These are phyloP conservation scores for Cremastinae sp. DNA, from an alignment of 2,888 invertebrate species.

Conservation along the genomic window DNA sequence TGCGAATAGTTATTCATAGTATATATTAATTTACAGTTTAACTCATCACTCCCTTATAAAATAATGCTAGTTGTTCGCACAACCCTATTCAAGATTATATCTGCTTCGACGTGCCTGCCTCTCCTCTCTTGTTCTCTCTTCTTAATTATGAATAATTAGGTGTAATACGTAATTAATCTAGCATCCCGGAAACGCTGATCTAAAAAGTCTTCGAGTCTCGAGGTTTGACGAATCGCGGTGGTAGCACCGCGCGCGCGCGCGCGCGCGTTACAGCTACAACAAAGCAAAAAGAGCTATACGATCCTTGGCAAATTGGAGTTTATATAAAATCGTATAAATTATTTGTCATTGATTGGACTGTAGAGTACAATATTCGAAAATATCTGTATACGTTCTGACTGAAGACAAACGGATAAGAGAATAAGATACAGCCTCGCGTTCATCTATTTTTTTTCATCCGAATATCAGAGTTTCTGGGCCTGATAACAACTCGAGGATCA, in stretches of 20 bases:
- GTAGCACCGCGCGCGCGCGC: slow-evolving; percentile 62
- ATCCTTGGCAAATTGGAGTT: slow-evolving; percentile 17
- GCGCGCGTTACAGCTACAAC: slow-evolving; percentile 40
- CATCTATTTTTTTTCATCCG: slow-evolving; percentile 12
- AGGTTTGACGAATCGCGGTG: slow-evolving; percentile 62
- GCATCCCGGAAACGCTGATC: slow-evolving; percentile 44
- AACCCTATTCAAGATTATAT: slow-evolving; percentile 65
- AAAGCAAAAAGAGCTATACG: slow-evolving; percentile 21
- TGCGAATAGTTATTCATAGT: slow-evolving; percentile 44
- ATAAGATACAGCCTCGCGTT: slow-evolving; percentile 3
- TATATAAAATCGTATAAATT: slow-evolving; percentile 32
- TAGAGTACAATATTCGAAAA: slow-evolving; percentile 48
- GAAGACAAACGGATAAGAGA: slow-evolving; percentile 31
- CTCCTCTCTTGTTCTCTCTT: slow-evolving; percentile 15
- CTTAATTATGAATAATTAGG: slow-evolving; percentile 40
- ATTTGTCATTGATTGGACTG: slow-evolving; percentile 30
- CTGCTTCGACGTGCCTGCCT: slow-evolving; percentile 64
- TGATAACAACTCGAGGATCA: no score
- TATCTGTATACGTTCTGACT: slow-evolving; percentile 33
- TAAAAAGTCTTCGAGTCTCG: slow-evolving; percentile 67
- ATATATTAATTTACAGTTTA: slow-evolving; percentile 63
- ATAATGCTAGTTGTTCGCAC: slow-evolving; percentile 64
- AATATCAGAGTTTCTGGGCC: slow-evolving; percentile 1
- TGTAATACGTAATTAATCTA: slow-evolving; percentile 43
- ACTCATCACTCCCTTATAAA: slow-evolving; percentile 60